Evolutionary conservation across 1,140 invertebrate genomes (phyloP).

Genomic region (Papilio polytes): DNA sequence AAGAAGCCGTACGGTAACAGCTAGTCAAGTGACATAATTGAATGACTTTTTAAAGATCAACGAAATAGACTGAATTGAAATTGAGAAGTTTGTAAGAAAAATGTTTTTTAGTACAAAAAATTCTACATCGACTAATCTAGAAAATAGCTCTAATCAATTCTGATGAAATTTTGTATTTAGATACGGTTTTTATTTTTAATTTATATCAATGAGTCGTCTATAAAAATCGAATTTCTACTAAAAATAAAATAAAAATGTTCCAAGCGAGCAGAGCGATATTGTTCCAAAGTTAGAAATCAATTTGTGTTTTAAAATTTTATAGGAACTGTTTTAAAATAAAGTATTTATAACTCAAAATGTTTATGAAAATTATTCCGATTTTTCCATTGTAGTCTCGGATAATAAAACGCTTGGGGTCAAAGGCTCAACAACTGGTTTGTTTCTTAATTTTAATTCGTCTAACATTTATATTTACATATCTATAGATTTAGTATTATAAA

Average conservation of each 20-base stretch:
- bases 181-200: neutral
- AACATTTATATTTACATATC: neutral
- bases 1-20: no score
- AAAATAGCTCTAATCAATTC: neutral
- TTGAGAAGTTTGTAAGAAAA: neutral
- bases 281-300: neutral
- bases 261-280: neutral
- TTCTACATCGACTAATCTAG: neutral
- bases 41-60: constrained; percentile 1
- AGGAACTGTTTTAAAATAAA: neutral
- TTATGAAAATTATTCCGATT: no score
- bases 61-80: neutral
- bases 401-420: neutral
- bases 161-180: neutral
- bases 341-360: no score
- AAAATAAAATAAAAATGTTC: neutral
- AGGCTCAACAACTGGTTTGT: neutral
- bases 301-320: neutral
- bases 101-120: neutral
- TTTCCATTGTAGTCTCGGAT: neutral
- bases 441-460: neutral
- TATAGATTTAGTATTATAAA: neutral
- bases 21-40: neutral
- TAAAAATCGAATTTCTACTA: neutral
- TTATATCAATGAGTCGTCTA: neutral